A percentile compares a stretch with the other conserved stretches of the same genome.
Conservation (phyloP, 2,888 invertebrate species). For the Apamea anceps region DNA sequence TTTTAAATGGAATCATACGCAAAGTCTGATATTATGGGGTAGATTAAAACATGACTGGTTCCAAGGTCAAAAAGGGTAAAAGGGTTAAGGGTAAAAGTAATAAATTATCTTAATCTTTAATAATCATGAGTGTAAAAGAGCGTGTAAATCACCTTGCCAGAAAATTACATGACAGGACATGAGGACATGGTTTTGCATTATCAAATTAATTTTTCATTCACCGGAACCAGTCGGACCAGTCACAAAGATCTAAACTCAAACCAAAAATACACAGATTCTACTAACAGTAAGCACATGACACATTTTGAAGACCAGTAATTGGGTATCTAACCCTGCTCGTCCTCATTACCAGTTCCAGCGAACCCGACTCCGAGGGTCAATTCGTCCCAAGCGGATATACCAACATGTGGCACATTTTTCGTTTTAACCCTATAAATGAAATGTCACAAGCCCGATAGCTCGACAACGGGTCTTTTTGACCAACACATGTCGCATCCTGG, state of each 20-base stretch:
- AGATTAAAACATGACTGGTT: background rate
- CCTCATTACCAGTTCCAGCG: slow-evolving; percentile 46
- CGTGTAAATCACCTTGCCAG: background rate
- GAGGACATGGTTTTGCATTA: background rate
- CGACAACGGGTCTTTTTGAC: slow-evolving; percentile 49
- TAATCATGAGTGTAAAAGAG: background rate
- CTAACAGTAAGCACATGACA: background rate
- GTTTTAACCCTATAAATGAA: slow-evolving; percentile 55
- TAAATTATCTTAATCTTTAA: background rate
- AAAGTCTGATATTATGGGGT: background rate
- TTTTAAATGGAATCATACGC: background rate
- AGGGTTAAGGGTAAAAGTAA: background rate
- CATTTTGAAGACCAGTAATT: slow-evolving; percentile 42
- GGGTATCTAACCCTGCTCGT: slow-evolving; percentile 40
- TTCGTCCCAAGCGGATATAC: slow-evolving; percentile 57
- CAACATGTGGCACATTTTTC: slow-evolving; percentile 55
- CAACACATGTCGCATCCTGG: slow-evolving; percentile 62
- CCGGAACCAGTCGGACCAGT: background rate
- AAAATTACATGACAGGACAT: background rate
- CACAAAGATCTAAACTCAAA: background rate
- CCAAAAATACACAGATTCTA: background rate
- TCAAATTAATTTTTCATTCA: background rate
- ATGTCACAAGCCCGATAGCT: slow-evolving; percentile 54
- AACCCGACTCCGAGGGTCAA: slow-evolving; percentile 58
- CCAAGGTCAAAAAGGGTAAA: no score